Percentiles rank a stretch among this genome's conserved stretches.
Conservation (phyloP, 2,888 invertebrate genomes). For the Netelia fuscicornis region DNA sequence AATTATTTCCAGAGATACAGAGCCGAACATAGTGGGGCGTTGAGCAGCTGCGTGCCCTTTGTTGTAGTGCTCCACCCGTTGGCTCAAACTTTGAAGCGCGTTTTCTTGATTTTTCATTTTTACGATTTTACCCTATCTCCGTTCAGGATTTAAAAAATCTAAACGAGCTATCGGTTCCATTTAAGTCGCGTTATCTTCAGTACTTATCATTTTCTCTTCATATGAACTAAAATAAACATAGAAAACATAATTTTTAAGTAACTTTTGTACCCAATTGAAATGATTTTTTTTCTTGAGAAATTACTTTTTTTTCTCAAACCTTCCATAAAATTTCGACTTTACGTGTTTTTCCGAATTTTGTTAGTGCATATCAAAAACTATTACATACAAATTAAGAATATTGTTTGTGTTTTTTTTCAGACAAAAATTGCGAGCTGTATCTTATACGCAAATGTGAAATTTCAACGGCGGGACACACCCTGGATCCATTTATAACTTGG, state of each 20-base stretch:
- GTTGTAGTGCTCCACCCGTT: too few species aligned
- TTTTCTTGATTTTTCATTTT: slow-evolving; percentile 29
- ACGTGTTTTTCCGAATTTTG: slow-evolving; percentile 13
- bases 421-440: slow-evolving; percentile 1
- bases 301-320: background rate
- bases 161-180: slow-evolving; percentile 9
- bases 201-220: slow-evolving; percentile 6
- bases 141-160: slow-evolving; percentile 8
- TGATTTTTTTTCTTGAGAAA: slow-evolving; percentile 11
- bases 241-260: background rate
- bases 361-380: slow-evolving; percentile 8
- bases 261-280: slow-evolving; percentile 16
- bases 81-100: slow-evolving; percentile 4
- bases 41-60: too few species aligned
- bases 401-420: background rate
- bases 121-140: background rate
- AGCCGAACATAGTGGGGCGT: too few species aligned
- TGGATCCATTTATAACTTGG: background rate
- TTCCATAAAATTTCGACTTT: background rate
- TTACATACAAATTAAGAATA: slow-evolving; percentile 9
- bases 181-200: background rate
- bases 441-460: too few species aligned
- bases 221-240: slow-evolving; percentile 5
- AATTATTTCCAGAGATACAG: too few species aligned
- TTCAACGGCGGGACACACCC: background rate